Conservation (phyloP, 1,140 invertebrate genomes). For the Zophobas morio region DNA sequence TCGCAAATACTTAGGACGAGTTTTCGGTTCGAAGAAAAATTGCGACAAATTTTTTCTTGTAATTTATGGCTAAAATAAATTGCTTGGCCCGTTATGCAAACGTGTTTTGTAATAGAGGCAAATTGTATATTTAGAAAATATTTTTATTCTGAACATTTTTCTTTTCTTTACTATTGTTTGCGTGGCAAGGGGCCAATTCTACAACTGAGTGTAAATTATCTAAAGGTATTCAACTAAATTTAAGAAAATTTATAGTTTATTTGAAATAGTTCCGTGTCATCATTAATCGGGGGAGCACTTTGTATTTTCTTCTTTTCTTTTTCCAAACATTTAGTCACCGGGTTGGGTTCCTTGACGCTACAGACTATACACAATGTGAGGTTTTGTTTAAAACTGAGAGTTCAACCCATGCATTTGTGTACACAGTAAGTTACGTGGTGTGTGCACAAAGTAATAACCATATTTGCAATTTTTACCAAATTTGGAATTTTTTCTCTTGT, state of each 20-base stretch:
- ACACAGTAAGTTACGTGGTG: no score
- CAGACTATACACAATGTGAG: no score
- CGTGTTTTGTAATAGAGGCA: conserved; percentile 18
- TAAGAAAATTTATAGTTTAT: conserved; percentile 41
- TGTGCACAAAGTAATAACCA: no score
- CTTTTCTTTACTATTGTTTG: conserved; percentile 28
- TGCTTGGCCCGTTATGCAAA: not conserved
- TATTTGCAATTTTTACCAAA: no score
- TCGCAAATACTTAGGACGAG: not conserved
- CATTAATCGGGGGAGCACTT: conserved; percentile 23
- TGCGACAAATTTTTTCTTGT: not conserved
- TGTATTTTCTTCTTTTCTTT: conserved; percentile 2
- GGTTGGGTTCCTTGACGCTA: no score
- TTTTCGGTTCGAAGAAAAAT: not conserved
- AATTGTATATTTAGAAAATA: conserved; percentile 36
- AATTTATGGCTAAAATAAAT: conserved; percentile 6
- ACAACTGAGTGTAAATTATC: conserved; percentile 6
- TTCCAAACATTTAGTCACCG: not conserved
- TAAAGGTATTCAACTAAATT: conserved; percentile 42
- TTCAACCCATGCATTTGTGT: no score
- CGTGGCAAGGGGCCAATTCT: conserved; percentile 32
- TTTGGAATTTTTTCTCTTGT: no score
- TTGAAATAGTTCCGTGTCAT: conserved; percentile 39
- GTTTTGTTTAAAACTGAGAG: no score
- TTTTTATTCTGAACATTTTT: conserved; percentile 29